Conservation (phyloP, 1,140 invertebrate species). For the Diprion similis region DNA sequence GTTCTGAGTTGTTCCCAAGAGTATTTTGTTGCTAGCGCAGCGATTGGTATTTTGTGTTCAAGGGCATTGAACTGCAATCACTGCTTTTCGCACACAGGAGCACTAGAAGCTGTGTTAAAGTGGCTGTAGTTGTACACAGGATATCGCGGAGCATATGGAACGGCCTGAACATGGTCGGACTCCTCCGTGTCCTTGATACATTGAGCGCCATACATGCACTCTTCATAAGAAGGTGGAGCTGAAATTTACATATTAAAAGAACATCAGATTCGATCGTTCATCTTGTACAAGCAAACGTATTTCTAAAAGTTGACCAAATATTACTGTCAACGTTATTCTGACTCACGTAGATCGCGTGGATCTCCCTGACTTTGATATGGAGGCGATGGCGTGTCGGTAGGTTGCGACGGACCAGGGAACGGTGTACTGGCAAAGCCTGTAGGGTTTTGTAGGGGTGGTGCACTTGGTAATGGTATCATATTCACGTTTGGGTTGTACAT, state of each 20-base stretch:
- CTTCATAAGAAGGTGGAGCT: slow-evolving; percentile 42
- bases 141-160: slow-evolving; percentile 62
- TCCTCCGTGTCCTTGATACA: slow-evolving; percentile 60
- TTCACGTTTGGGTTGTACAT: not conserved
- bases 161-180: slow-evolving; percentile 60
- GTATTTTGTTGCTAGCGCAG: no score
- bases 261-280: not conserved
- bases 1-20: no score
- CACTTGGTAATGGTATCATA: not conserved
- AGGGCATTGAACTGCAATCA: no score
- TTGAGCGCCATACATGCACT: slow-evolving; percentile 50
- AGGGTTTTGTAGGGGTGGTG: not conserved
- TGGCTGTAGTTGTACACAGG: slow-evolving; percentile 61
- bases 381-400: no score
- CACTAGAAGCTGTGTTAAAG: no score
- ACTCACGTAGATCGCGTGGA: not conserved
- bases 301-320: no score
- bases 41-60: no score
- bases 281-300: no score
- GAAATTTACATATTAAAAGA: slow-evolving; percentile 8
- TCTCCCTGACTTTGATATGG: not conserved
- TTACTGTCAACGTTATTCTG: not conserved
- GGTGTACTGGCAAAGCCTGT: not conserved
- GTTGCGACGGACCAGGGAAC: no score
- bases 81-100: no score